Conservation (phyloP, 2,113 vertebrate species). For the Rana temporaria region DNA sequence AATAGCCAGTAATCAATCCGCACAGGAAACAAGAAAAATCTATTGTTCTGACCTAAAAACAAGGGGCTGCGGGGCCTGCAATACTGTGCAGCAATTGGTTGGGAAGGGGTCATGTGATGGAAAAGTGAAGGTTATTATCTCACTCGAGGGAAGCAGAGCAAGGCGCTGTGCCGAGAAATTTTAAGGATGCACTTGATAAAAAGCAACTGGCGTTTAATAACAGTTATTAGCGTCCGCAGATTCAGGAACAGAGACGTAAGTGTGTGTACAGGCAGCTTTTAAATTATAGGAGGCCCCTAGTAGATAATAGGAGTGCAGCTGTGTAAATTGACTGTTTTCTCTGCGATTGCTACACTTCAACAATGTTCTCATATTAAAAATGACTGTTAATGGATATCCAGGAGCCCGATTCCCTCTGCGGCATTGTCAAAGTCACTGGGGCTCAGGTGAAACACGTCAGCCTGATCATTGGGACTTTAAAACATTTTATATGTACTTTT, state of each 20-base stretch:
- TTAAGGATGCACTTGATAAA: conserved; percentile 11
- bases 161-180: not conserved
- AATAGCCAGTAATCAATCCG: conserved; percentile 33
- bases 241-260: not conserved
- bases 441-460: too few species aligned
- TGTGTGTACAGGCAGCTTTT: not conserved
- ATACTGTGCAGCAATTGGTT: not conserved
- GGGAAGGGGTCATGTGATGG: not conserved
- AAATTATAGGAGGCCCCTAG: not conserved
- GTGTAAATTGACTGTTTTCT: too few species aligned
- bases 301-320: too few species aligned
- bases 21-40: conserved; percentile 6
- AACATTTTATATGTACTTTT: too few species aligned
- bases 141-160: conserved; percentile 2
- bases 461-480: too few species aligned
- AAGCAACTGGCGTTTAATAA: not conserved
- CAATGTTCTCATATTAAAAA: too few species aligned
- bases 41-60: conserved; percentile 50
- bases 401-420: too few species aligned
- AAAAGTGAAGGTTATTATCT: conserved; percentile 1
- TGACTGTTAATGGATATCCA: too few species aligned
- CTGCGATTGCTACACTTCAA: too few species aligned
- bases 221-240: not conserved
- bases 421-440: too few species aligned
- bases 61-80: not conserved